Evolutionary conservation across 1,140 invertebrate genomes (phyloP), one percentile per base, ranked within the genome.

Genomic region (Macrocentrus cingulum): DNA sequence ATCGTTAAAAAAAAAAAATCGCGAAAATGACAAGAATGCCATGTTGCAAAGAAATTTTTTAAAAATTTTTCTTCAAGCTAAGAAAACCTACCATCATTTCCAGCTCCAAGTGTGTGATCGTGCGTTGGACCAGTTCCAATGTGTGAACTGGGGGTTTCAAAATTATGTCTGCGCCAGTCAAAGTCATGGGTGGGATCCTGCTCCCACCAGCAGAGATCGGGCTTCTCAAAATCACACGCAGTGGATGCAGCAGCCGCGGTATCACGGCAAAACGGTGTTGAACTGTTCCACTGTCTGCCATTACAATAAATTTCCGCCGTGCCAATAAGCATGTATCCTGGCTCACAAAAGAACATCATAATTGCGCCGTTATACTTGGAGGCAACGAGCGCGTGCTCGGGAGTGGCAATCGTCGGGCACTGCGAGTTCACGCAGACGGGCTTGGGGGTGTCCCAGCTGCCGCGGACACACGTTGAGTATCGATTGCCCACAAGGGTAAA

Each of bases 111-210:
- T 1, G 90, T 92, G 65, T 93, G 90, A 69, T 93, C 91, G 66
- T 81, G 83, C 6, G 83, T 82, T 0, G 90, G 90, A 19, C 90
- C 90, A 0, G 90, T 92, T 2, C 82, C 81, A 3, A 86, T 76
- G 25, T 86, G 82, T 0, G 82, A 81, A 32, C 87, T 89, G 0
- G 88, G 84, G 1, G 88, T 88, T 25, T 81, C 80, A 37, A 81
- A 84, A 59, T 85, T 87, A 11, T 85, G 77, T 56, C 88, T 72
- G 13, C 56, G 79, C 90, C 91, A 94, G 63, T 91, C 87, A 65
- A 92, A 91, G 64, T 91, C 84, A 63, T 91, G 87, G 2, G 80
- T 80, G 0, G 84, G 81, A 64, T 90, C 88, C 58, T 90, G 88
- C 1, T 75, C 85, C 89, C 89, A 92, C 36, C 86, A 87, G 64